These are phyloP conservation scores for Coelopa pilipes DNA, from an alignment of 2,888 invertebrate species.

Conservation along the genomic window DNA sequence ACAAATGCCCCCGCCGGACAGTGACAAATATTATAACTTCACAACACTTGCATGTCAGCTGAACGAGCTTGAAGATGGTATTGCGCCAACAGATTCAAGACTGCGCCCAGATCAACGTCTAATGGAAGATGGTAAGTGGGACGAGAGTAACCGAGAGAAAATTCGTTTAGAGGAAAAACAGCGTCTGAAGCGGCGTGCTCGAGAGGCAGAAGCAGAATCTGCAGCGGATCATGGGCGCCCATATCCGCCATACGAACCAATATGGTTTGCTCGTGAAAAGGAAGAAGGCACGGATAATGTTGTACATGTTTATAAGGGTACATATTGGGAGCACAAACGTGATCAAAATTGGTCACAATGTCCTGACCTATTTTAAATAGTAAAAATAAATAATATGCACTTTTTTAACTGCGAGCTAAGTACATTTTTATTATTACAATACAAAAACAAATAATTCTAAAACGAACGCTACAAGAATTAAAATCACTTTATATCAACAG, in stretches of 20 bases:
- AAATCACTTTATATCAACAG: slow-evolving; percentile 7
- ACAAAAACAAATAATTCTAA: slow-evolving; percentile 25
- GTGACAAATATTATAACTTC: slow-evolving; percentile 90
- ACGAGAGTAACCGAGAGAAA: slow-evolving; percentile 89
- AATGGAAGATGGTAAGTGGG: slow-evolving; percentile 95
- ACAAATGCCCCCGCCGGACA: slow-evolving; percentile 75
- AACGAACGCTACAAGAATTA: slow-evolving; percentile 13
- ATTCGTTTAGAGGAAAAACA: slow-evolving; percentile 95
- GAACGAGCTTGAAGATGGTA: slow-evolving; percentile 91
- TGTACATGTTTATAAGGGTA: slow-evolving; percentile 83
- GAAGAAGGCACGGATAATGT: slow-evolving; percentile 77
- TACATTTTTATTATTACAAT: slow-evolving; percentile 15
- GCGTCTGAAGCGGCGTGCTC: slow-evolving; percentile 78
- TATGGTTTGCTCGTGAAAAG: slow-evolving; percentile 90
- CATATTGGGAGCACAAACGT: slow-evolving; percentile 94
- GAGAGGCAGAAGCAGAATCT: slow-evolving; percentile 83
- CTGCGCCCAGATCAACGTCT: slow-evolving; percentile 94
- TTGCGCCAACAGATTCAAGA: slow-evolving; percentile 95
- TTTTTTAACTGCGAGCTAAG: slow-evolving; percentile 35
- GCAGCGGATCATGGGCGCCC: slow-evolving; percentile 74
- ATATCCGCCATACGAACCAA: slow-evolving; percentile 80
- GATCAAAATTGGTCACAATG: slow-evolving; percentile 89
- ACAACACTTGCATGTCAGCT: slow-evolving; percentile 95
- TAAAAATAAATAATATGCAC: slow-evolving; percentile 33
- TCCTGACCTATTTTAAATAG: slow-evolving; percentile 78